These are phyloP conservation scores for Phylloscopus trochilus DNA, from an alignment of 2,113 vertebrate genomes.

Conservation along the genomic window DNA sequence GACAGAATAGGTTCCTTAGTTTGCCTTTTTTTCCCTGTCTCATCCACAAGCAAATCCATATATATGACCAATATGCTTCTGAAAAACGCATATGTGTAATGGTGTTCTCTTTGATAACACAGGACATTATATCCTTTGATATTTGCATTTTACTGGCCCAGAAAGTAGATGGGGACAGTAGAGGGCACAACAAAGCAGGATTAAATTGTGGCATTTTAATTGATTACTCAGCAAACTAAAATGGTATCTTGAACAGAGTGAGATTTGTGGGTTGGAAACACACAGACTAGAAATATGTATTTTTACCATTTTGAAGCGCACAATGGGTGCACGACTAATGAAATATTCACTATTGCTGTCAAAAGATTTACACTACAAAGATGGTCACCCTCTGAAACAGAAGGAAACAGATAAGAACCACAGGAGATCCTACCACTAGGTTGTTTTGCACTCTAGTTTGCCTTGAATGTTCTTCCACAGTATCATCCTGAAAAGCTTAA, in stretches of 20 bases:
- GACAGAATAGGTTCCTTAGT: background rate
- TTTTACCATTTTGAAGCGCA: background rate
- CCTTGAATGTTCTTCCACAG: background rate
- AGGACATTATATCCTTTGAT: background rate
- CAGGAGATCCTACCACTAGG: background rate
- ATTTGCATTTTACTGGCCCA: background rate
- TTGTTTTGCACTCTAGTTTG: background rate
- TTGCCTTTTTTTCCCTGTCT: background rate
- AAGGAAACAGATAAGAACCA: background rate
- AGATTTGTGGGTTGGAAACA: background rate
- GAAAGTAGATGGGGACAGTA: background rate
- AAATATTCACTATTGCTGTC: background rate
- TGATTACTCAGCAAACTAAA: background rate
- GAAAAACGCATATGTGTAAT: background rate
- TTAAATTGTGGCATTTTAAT: background rate
- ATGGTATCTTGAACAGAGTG: background rate
- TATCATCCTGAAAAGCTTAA: background rate
- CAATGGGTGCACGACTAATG: rapidly evolving
- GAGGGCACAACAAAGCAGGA: background rate
- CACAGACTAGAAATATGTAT: background rate
- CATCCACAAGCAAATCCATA: background rate
- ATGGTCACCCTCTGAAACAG: background rate
- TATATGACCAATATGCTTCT: background rate
- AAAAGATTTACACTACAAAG: background rate
- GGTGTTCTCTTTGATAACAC: background rate